These are phyloP conservation scores for Rhea americana DNA, from an alignment of 2,113 vertebrate species.

Conservation along the genomic window DNA sequence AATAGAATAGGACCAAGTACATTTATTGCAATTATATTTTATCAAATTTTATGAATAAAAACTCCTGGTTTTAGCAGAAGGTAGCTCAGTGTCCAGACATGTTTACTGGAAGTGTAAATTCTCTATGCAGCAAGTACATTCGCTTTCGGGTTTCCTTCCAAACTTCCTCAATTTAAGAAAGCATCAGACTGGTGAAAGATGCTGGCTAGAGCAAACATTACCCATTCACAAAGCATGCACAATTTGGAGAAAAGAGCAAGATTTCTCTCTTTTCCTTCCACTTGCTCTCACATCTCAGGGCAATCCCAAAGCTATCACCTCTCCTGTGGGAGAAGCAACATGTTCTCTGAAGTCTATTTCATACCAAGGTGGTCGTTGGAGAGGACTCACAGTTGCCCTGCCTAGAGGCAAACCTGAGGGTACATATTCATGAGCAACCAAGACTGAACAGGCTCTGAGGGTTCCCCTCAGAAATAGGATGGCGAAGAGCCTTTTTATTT, in stretches of 20 bases:
- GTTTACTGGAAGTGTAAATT: neutral
- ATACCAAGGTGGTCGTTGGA: neutral
- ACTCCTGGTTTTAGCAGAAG: neutral
- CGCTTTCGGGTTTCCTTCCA: neutral
- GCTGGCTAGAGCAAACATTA: neutral
- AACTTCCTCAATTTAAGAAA: neutral
- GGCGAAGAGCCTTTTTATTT: neutral
- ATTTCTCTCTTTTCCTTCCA: neutral
- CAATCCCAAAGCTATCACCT: neutral
- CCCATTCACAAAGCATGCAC: neutral
- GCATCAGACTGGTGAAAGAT: fast-evolving
- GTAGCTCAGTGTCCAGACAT: neutral
- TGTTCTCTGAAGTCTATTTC: neutral
- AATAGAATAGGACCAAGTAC: no score
- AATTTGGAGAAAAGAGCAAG: neutral
- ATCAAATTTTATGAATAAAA: neutral
- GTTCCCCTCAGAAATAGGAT: neutral
- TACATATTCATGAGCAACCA: neutral
- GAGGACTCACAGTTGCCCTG: neutral
- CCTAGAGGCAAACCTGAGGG: neutral
- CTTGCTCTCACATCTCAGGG: neutral
- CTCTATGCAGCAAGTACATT: neutral
- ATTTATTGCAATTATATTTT: no score
- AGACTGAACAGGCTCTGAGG: neutral
- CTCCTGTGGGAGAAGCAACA: neutral